Evolutionary conservation across 2,113 vertebrate genomes (phyloP).

Genomic region (Notiomystis cincta): DNA sequence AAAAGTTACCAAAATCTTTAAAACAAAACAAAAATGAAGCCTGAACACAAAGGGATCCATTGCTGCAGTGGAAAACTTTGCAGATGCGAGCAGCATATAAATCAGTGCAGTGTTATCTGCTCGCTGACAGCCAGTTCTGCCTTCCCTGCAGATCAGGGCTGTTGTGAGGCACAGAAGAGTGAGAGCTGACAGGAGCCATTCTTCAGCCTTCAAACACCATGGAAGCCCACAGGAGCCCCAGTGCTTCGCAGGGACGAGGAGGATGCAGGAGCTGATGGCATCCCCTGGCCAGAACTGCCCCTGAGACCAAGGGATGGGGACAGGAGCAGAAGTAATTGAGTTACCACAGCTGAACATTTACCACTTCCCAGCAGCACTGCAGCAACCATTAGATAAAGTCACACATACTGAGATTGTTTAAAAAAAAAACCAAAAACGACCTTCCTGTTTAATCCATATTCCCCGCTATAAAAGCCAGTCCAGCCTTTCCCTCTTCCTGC

Average conservation of each 20-base stretch:
- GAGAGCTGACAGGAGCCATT: conserved; percentile 23
- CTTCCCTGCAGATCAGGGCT: not conserved
- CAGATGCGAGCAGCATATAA: not conserved
- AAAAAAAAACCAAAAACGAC: not conserved
- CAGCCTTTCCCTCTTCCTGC: not conserved
- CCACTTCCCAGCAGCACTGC: not conserved
- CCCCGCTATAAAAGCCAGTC: not conserved
- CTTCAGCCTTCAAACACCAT: not conserved
- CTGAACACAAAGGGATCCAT: not conserved
- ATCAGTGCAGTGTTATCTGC: not conserved
- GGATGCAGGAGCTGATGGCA: not conserved
- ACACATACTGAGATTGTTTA: not conserved
- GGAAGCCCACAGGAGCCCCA: not conserved
- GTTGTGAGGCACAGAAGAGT: not conserved
- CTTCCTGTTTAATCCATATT: not conserved
- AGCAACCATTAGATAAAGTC: not conserved
- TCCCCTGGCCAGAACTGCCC: not conserved
- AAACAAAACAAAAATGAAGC: not conserved
- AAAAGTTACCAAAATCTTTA: not conserved
- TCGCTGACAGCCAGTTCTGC: not conserved
- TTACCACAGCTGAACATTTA: not conserved
- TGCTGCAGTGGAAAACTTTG: conserved; percentile 20
- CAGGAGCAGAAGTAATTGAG: not conserved
- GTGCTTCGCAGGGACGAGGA: rapidly evolving
- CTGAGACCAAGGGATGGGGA: not conserved